These are phyloP conservation scores for Oxytorus armatus DNA, from an alignment of 2,888 invertebrate species.

Conservation along the genomic window DNA sequence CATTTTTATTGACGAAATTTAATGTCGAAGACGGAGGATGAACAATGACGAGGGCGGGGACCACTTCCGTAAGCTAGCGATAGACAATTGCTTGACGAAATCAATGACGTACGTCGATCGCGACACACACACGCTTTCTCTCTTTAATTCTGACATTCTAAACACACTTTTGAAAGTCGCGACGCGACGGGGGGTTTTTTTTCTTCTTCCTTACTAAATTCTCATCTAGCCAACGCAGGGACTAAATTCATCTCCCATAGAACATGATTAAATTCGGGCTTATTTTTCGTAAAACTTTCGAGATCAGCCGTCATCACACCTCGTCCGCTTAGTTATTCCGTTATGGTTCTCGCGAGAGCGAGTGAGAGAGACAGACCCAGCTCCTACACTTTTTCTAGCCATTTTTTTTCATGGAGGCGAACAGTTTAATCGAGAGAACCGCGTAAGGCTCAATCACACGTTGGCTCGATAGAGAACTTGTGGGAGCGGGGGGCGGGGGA, in stretches of 20 bases:
- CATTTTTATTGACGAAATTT: constrained; percentile 75
- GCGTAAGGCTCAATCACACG: constrained; percentile 66
- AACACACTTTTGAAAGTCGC: constrained; percentile 55
- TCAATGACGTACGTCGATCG: constrained; percentile 69
- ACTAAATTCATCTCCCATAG: constrained; percentile 52
- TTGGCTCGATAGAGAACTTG: constrained; percentile 64
- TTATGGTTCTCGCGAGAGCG: constrained; percentile 38
- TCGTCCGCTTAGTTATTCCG: constrained; percentile 41
- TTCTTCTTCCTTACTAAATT: constrained; percentile 54
- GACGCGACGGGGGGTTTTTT: constrained; percentile 43
- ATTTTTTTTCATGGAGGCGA: constrained; percentile 9
- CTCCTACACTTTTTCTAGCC: constrained; percentile 40
- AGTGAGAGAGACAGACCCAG: constrained; percentile 57
- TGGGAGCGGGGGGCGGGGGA: background rate
- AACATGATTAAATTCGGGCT: constrained; percentile 62
- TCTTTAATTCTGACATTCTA: constrained; percentile 53
- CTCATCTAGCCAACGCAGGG: constrained; percentile 66
- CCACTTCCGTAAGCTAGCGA: constrained; percentile 72
- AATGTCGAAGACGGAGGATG: constrained; percentile 78
- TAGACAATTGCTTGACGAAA: constrained; percentile 69
- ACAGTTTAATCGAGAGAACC: constrained; percentile 54
- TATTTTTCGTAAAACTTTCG: constrained; percentile 46
- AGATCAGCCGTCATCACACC: constrained; percentile 58
- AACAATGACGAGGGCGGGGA: constrained; percentile 80
- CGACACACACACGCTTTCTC: constrained; percentile 62